Conservation (phyloP, 2,888 invertebrate genomes). For the Dinocampus coccinellae region DNA sequence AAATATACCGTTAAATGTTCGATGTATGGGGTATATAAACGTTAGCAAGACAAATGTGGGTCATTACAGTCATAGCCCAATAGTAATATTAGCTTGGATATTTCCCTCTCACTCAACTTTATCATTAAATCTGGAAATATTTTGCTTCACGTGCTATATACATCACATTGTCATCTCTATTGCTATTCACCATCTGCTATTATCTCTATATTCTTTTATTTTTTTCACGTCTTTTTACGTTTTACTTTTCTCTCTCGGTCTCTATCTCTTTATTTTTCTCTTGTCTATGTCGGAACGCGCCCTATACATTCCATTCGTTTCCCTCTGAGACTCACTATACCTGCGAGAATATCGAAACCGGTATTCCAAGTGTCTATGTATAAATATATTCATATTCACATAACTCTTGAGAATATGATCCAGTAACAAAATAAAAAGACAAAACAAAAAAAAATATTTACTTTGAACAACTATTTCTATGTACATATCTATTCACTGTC, state of each 20-base stretch:
- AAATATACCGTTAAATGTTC: slow-evolving; percentile 66
- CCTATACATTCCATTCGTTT: slow-evolving; percentile 35
- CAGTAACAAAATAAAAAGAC: too few relatives aligned
- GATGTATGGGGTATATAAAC: slow-evolving; percentile 57
- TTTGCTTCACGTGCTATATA: neutral
- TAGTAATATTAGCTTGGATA: slow-evolving; percentile 52
- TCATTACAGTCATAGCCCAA: slow-evolving; percentile 65
- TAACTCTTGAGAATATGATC: neutral
- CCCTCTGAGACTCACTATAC: slow-evolving; percentile 24
- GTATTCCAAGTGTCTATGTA: slow-evolving; percentile 15
- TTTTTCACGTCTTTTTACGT: neutral
- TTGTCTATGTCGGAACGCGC: slow-evolving; percentile 14
- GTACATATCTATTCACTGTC: neutral
- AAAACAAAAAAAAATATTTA: neutral
- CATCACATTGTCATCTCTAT: slow-evolving; percentile 5
- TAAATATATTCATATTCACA: neutral
- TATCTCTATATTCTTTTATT: neutral
- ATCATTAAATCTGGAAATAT: slow-evolving; percentile 13
- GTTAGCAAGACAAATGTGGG: slow-evolving; percentile 52
- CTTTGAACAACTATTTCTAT: neutral
- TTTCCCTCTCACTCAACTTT: slow-evolving; percentile 40
- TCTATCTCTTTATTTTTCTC: slow-evolving; percentile 10
- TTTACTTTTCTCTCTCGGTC: neutral
- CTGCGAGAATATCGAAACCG: slow-evolving; percentile 31
- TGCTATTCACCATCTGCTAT: slow-evolving; percentile 3